Base-by-base conservation (phyloP, 2,888 invertebrate species). In the Latrodectus elegans region DNA sequence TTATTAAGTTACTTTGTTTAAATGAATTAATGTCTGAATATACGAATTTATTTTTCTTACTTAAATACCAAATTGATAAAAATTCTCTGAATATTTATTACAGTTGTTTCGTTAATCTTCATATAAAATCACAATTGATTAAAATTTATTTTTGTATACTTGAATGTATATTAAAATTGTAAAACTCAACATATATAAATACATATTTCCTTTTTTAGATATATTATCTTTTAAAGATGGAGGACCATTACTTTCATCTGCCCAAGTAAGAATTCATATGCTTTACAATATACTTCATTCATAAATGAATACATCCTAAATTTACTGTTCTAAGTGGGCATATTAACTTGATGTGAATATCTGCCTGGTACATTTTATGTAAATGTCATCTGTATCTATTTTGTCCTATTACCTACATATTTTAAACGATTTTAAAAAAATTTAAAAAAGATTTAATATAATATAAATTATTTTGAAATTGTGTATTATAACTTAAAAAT, bases 141-240 rank as follows among this genome's bases (percentile, higher is more conserved):
- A 0, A 1, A n/a, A 64, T 17, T 17, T n/a, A 15, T n/a, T 8
- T n/a, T n/a, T 15, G 6, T 1, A 17, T 8, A 8, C n/a, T 15
- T 12, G 64, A 10, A 64, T n/a, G 17, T 8, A 64, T 64, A 8
- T 0, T 64, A n/a, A 12, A n/a, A n/a, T 64, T 64, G 15, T 64
- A 64, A 64, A 64, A 68, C 51, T 11, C 11, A 17, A 1, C 4
- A 17, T 6, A 52, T 1, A 79, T 90, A 92, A 92, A 92, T 89
- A 91, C 17, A 22, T 78, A 53, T 17, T 60, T 82, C 68, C 53
- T 51, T 71, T 22, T 76, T 53, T 55, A 88, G 88, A 88, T 80
- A 60, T 93, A 79, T 89, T 93, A 60, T 91, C 91, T 26, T 86
- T 91, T 52, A 89, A 90, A 10, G 91, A 92, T 91, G 92, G 92